Conservation (phyloP, 2,797 vertebrate species). For the Dryobates pubescens region DNA sequence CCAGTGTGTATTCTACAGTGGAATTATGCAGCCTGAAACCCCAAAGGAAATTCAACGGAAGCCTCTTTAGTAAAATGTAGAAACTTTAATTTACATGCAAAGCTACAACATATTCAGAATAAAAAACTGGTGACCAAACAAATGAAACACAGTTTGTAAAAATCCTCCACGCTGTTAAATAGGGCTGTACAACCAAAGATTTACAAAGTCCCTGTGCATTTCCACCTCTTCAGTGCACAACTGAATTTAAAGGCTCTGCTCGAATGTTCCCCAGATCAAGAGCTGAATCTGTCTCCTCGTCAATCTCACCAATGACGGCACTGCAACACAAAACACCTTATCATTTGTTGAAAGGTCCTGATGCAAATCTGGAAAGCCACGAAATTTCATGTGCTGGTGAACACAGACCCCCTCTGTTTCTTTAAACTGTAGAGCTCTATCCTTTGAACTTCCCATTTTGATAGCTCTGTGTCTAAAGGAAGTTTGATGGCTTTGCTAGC, state of each 20-base stretch:
- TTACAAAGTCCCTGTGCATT: constrained; percentile 68
- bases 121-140: constrained; percentile 55
- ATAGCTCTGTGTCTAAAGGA: no score
- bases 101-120: constrained; percentile 64
- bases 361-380: neutral
- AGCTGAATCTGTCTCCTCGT: constrained; percentile 96
- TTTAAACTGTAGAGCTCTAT: neutral
- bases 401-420: neutral
- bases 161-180: constrained; percentile 55
- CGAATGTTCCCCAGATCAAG: constrained; percentile 96
- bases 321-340: constrained; percentile 73
- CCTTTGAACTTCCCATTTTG: neutral
- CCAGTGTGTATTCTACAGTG: neutral
- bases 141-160: constrained; percentile 63
- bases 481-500: no score
- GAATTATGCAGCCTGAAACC: neutral
- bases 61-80: constrained; percentile 71
- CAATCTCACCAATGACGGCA: constrained; percentile 97
- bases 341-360: neutral
- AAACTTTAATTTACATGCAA: constrained; percentile 82
- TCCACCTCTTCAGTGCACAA: constrained; percentile 87
- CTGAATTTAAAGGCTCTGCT: constrained; percentile 96
- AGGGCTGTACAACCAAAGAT: constrained; percentile 77
- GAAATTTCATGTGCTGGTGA: neutral
- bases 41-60: neutral